Conservation (phyloP, 2,797 vertebrate species). For the Crenuchus spilurus region DNA sequence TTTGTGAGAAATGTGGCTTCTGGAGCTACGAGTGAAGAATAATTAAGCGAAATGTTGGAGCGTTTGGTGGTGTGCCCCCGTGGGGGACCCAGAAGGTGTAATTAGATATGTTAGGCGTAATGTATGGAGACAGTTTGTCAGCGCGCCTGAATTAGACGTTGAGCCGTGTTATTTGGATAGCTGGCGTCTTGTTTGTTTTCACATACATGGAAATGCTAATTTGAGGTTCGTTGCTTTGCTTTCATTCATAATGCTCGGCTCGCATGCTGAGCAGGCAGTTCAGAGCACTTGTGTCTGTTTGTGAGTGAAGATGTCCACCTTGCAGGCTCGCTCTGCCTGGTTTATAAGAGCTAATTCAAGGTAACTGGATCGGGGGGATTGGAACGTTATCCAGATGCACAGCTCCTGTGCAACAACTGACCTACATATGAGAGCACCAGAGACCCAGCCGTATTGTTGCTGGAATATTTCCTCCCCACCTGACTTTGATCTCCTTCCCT, state of each 20-base stretch:
- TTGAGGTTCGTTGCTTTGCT: neutral
- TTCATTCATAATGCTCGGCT: neutral
- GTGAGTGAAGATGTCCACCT: conserved; percentile 36
- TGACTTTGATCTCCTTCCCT: conserved; percentile 64
- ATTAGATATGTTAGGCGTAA: conserved; percentile 15
- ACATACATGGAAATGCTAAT: conserved; percentile 23
- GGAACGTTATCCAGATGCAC: conserved; percentile 47
- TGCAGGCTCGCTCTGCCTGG: conserved; percentile 31
- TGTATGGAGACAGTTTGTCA: conserved; percentile 38
- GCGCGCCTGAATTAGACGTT: conserved; percentile 12
- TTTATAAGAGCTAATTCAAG: conserved; percentile 44
- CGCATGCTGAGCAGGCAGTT: conserved; percentile 1
- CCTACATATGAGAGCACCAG: conserved; percentile 69
- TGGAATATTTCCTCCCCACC: conserved; percentile 55
- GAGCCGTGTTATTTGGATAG: conserved; percentile 29
- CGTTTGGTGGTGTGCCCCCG: neutral
- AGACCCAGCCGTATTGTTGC: conserved; percentile 65
- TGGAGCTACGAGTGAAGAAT: neutral
- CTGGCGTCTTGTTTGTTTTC: conserved; percentile 34
- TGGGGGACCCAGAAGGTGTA: neutral
- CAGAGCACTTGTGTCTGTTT: conserved; percentile 4
- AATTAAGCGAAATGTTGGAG: neutral
- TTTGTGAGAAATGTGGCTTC: no score
- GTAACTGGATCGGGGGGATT: conserved; percentile 47
- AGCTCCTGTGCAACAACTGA: conserved; percentile 59